phyloP scores from a whole-genome alignment of 1,140 invertebrate species.

The Diachasma alloeum region DNA sequence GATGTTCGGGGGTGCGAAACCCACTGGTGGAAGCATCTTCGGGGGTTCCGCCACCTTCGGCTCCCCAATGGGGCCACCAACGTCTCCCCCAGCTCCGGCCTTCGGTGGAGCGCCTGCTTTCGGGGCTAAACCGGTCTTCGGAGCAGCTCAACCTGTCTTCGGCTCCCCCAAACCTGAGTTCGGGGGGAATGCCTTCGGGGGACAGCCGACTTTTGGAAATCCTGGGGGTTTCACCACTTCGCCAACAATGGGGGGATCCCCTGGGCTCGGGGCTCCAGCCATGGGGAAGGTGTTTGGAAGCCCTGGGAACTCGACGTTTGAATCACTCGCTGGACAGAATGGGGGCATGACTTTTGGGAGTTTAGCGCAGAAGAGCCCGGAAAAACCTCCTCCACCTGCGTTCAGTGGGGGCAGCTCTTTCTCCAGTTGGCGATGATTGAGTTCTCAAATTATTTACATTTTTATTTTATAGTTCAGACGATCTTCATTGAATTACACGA shows the following conservation, averaged over 20 bases:
- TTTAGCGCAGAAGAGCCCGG: constrained; percentile 55
- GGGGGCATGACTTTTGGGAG: constrained; percentile 58
- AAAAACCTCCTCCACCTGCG: constrained; percentile 49
- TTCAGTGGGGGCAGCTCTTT: constrained; percentile 60
- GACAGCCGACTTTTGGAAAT: constrained; percentile 26
- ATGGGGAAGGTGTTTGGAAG: constrained; percentile 57
- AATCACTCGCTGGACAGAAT: constrained; percentile 53
- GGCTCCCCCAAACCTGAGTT: constrained; percentile 41
- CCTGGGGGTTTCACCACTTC: constrained; percentile 5
- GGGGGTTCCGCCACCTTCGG: constrained; percentile 13
- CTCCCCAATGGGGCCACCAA: background rate
- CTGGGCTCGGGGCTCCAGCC: constrained; percentile 31
- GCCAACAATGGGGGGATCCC: background rate
- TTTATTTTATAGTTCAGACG: background rate
- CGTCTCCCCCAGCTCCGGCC: constrained; percentile 37
- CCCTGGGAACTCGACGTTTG: constrained; percentile 51
- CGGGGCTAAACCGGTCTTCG: constrained; percentile 33
- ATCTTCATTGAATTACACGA: background rate
- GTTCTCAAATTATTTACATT: background rate
- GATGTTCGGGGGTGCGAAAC: constrained; percentile 19
- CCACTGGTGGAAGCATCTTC: background rate
- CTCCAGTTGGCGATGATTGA: constrained; percentile 54
- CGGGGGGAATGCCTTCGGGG: constrained; percentile 33
- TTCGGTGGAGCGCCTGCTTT: constrained; percentile 55
- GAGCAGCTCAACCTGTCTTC: constrained; percentile 32